phyloP scores from a whole-genome alignment of 2,797 vertebrate genomes.

The Parauchenoglanis ngamensis region DNA sequence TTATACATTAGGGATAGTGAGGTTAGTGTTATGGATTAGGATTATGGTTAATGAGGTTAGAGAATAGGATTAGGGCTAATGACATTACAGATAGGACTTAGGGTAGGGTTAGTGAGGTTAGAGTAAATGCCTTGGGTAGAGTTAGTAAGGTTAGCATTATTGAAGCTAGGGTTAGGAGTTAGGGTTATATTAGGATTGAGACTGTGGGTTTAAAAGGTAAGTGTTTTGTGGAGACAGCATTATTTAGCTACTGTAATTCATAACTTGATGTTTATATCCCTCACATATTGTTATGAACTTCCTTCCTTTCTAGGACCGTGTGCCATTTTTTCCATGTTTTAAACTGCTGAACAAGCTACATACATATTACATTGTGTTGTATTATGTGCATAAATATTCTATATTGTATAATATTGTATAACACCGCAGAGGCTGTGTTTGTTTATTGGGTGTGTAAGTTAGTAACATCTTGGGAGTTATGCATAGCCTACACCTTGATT shows the following conservation, averaged over 20 bases:
- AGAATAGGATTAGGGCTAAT: not conserved
- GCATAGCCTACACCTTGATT: not conserved
- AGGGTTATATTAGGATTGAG: not conserved
- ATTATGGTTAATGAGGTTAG: not conserved
- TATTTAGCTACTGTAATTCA: not conserved
- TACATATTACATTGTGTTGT: not conserved
- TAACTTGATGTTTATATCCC: not conserved
- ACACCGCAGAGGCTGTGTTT: not conserved
- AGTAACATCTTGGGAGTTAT: not conserved
- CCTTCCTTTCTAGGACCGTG: not conserved
- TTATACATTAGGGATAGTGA: not conserved
- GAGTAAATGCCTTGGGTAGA: not conserved
- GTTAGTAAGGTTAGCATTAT: not conserved
- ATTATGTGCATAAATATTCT: conserved; percentile 12
- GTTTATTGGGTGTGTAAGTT: conserved; percentile 7
- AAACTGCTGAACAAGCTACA: not conserved
- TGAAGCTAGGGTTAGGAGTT: not conserved
- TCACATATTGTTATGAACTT: not conserved
- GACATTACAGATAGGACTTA: not conserved
- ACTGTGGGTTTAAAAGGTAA: not conserved
- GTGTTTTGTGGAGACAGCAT: not conserved
- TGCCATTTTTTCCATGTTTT: not conserved
- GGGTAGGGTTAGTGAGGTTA: not conserved
- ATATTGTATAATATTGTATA: not conserved
- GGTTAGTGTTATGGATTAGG: not conserved